Evolutionary conservation across 2,888 invertebrate species (phyloP), one percentile per base, ranked within the genome.

Genomic region (Sarcophaga subvicina): DNA sequence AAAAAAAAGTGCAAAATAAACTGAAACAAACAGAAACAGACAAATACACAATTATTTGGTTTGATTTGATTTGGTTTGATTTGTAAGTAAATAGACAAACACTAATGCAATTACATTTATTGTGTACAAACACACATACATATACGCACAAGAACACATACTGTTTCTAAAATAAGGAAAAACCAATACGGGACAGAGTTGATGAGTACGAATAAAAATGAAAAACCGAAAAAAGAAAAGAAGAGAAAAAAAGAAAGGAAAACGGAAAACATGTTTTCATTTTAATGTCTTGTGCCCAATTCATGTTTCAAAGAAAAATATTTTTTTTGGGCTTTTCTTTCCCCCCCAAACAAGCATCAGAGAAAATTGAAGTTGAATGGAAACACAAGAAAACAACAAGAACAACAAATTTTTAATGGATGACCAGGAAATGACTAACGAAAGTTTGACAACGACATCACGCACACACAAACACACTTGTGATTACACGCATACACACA

Each of bases 351-450:
- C 14, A 14, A 49, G 12, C 14, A 49, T 49, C 14, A 4, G 14
- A 49, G 49, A 49, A 49, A 49, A 49, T 49, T 49, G 49, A 49
- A 49, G 49, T 49, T 25, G 22, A 66, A 76, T 27, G 25, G 20
- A 25, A 37, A 60, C 64, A 76, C 66, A 25, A 64, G 22, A 27
- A 6, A 3, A 64, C 3, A 64, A 64, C 63, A 67, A 22, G n/a
- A 67, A 66, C 60, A 37, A 75, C 20, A 63, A 8, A 27, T 14
- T 66, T 76, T 27, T 67, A 76, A 76, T 76, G 66, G 66, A 67
- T 67, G 76, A 76, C 66, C 67, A 76, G 76, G 67, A 66, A 76
- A 67, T 76, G 67, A 37, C 67, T 66, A 76, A 67, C 66, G 27
- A 76, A 67, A 67, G 59, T 37, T 76, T 76, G 20, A 76, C 66